phyloP scores from a whole-genome alignment of 1,140 invertebrate species.

The Micrasema minimum region DNA sequence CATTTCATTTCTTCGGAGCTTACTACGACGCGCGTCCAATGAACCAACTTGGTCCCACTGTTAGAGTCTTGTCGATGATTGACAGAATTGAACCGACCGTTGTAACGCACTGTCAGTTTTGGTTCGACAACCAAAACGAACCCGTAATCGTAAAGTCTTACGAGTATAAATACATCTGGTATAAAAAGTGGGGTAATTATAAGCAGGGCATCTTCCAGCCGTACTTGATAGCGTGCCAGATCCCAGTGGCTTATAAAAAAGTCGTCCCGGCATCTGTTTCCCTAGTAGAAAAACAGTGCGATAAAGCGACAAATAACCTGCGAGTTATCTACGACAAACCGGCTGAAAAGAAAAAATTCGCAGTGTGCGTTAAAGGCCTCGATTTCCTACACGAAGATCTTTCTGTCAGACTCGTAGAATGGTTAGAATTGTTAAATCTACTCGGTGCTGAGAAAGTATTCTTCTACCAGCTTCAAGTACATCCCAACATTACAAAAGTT shows the following conservation, averaged over 20 bases:
- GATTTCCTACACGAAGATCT: slow-evolving; percentile 93
- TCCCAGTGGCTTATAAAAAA: slow-evolving; percentile 78
- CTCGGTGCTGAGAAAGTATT: slow-evolving; percentile 94
- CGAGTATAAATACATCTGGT: slow-evolving; percentile 95
- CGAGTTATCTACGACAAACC: slow-evolving; percentile 85
- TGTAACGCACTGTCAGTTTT: slow-evolving; percentile 87
- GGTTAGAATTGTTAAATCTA: slow-evolving; percentile 89
- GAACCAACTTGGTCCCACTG: slow-evolving; percentile 81
- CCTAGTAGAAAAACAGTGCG: slow-evolving; percentile 85
- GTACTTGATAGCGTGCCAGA: slow-evolving; percentile 88
- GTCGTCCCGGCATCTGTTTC: slow-evolving; percentile 86
- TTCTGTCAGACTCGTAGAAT: slow-evolving; percentile 91
- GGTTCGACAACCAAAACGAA: slow-evolving; percentile 87
- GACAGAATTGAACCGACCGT: slow-evolving; percentile 87
- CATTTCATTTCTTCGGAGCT: slow-evolving; percentile 89
- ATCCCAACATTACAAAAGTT: slow-evolving; percentile 91
- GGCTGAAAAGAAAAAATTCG: slow-evolving; percentile 81
- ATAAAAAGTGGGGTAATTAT: slow-evolving; percentile 94
- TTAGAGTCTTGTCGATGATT: slow-evolving; percentile 91
- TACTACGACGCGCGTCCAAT: slow-evolving; percentile 85
- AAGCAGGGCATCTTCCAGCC: slow-evolving; percentile 92
- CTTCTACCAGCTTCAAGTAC: slow-evolving; percentile 90
- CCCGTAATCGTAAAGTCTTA: slow-evolving; percentile 82
- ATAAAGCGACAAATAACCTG: slow-evolving; percentile 88
- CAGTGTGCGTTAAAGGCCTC: slow-evolving; percentile 93